Base-by-base conservation (phyloP, 2,888 invertebrate species). In the Heliconius ethilla region DNA sequence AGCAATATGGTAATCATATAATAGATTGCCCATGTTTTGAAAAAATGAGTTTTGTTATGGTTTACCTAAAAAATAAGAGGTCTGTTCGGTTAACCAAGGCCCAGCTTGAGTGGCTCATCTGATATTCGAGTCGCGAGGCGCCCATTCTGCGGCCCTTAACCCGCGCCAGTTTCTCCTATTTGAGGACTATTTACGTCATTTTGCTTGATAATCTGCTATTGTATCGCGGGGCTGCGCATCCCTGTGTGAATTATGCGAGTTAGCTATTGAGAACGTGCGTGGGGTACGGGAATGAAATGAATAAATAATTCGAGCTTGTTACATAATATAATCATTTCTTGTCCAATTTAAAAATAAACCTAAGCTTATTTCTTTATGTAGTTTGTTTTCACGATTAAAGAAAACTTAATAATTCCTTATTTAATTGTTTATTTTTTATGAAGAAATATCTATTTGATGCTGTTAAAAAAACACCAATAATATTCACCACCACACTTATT, bases 121-220 rank as follows among this genome's bases (percentile, higher is more conserved):
- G 87, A 89, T 90, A 94, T 94, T 94, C 94, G 87, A 86, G 89
- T 89, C 93, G 91, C 91, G 91, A 85, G 84, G 84, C 88, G 90
- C 89, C 88, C 90, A 91, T 92, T 90, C 90, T 89, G 86, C 87
- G 90, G 88, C 92, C 91, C 90, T 91, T 91, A 92, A 90, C 92
- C 92, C 92, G 89, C 89, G 91, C 89, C 88, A 90, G 88, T 92
- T 92, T 90, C 91, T 90, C 87, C 89, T 89, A 90, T 90, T 89
- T 87, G 86, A 89, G 87, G 89, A 91, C 92, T 93, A 92, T 93
- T 92, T 93, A 92, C 91, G 92, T 92, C 92, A 91, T 93, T 93
- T 92, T 89, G 91, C 92, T 92, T 92, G 92, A 94, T 94, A 94
- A 94, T 94, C 92, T 91, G 91, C 91, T 90, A 92, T 94, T 93